Conservation (phyloP, 2,113 vertebrate genomes). For the Corythaixoides concolor region DNA sequence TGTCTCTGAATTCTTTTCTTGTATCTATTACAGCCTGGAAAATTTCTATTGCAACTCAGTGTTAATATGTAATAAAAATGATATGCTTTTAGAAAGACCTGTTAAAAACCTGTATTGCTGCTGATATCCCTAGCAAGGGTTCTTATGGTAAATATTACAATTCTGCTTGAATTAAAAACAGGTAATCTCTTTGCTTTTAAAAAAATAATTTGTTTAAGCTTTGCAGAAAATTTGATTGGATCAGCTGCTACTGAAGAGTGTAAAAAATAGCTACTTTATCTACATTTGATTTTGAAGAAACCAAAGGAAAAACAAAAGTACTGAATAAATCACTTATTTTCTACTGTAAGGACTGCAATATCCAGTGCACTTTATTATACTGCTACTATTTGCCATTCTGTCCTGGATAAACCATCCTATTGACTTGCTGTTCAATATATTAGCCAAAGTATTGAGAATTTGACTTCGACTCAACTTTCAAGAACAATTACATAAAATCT, state of each 20-base stretch:
- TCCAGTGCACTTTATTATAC: neutral
- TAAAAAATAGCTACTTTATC: neutral
- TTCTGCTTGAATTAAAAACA: neutral
- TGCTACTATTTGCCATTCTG: neutral
- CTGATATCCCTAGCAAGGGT: neutral
- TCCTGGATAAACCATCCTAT: neutral
- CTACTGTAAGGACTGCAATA: neutral
- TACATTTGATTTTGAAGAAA: neutral
- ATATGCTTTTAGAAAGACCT: neutral
- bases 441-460: neutral
- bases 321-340: neutral
- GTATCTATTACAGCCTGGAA: neutral
- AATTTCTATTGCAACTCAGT: neutral
- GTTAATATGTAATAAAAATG: neutral
- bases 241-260: neutral
- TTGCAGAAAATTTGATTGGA: neutral
- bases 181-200: neutral
- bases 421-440: neutral
- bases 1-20: neutral
- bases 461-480: neutral
- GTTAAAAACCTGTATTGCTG: neutral
- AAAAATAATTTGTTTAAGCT: neutral
- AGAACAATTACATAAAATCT: neutral
- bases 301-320: neutral
- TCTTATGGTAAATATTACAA: neutral